phyloP scores from a whole-genome alignment of 2,797 vertebrate genomes.

The Australoheros facetus region DNA sequence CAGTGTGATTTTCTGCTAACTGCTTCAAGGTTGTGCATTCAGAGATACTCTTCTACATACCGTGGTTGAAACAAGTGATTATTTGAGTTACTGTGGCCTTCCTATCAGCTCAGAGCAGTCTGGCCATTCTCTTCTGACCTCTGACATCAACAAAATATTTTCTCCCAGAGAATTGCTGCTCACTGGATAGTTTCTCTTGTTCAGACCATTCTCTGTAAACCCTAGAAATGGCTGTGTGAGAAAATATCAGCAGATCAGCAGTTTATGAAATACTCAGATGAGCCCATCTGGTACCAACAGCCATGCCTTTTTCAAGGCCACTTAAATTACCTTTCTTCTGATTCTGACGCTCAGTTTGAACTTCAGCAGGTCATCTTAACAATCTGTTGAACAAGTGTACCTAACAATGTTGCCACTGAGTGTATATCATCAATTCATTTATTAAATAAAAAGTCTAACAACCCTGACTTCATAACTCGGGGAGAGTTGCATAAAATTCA shows the following conservation, averaged over 20 bases:
- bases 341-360: neutral
- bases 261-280: neutral
- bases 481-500: neutral
- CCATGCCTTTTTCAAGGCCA: neutral
- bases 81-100: neutral
- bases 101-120: neutral
- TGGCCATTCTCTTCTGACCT: neutral
- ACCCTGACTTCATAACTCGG: neutral
- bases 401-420: neutral
- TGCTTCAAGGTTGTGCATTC: neutral
- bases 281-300: neutral
- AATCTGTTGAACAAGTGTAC: neutral
- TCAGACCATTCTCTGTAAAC: neutral
- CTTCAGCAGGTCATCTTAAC: neutral
- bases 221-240: neutral
- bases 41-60: neutral
- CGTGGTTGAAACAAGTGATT: neutral
- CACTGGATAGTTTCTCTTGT: neutral
- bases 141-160: too few relatives aligned
- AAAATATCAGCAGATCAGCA: neutral
- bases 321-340: too few relatives aligned
- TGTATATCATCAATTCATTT: neutral
- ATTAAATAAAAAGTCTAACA: neutral
- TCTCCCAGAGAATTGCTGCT: too few relatives aligned
- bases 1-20: neutral